Conservation (phyloP, 2,888 invertebrate species). For the Lochmaea crataegi region DNA sequence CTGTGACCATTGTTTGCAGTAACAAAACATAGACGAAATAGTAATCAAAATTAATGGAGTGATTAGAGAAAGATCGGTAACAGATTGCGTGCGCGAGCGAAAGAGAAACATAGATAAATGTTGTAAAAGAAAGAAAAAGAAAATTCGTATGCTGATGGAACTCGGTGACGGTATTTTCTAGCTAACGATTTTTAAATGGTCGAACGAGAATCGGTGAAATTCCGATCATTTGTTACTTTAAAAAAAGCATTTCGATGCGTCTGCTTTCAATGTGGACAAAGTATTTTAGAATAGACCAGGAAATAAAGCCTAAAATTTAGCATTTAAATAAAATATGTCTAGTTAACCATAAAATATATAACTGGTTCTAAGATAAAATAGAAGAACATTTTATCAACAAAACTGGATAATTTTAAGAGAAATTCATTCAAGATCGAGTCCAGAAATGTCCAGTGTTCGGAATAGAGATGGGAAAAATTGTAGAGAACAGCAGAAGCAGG, state of each 20-base stretch:
- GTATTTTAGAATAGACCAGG: slow-evolving; percentile 4
- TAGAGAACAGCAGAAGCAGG: too few species aligned
- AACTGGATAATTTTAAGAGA: too few species aligned
- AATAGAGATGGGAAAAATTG: too few species aligned
- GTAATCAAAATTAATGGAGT: not conserved
- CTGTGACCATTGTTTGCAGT: not conserved
- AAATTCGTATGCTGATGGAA: not conserved
- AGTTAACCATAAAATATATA: too few species aligned
- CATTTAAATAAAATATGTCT: too few species aligned
- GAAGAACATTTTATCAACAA: too few species aligned
- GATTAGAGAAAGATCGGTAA: not conserved
- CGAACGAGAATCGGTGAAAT: slow-evolving; percentile 48
- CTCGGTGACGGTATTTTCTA: slow-evolving; percentile 37
- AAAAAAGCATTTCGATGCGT: slow-evolving; percentile 47
- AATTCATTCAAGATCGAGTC: too few species aligned
- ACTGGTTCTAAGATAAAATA: too few species aligned
- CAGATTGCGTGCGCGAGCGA: not conserved
- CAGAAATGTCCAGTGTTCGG: too few species aligned
- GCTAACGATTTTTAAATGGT: slow-evolving; percentile 46
- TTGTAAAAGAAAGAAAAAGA: not conserved
- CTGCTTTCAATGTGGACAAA: slow-evolving; percentile 21
- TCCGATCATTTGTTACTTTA: slow-evolving; percentile 49
- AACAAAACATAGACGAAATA: not conserved
- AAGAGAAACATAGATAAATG: not conserved
- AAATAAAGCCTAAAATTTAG: not conserved